A percentile compares a stretch with the other conserved stretches of the same genome.
Conservation (phyloP, 1,140 invertebrate genomes). For the Papilio helenus region DNA sequence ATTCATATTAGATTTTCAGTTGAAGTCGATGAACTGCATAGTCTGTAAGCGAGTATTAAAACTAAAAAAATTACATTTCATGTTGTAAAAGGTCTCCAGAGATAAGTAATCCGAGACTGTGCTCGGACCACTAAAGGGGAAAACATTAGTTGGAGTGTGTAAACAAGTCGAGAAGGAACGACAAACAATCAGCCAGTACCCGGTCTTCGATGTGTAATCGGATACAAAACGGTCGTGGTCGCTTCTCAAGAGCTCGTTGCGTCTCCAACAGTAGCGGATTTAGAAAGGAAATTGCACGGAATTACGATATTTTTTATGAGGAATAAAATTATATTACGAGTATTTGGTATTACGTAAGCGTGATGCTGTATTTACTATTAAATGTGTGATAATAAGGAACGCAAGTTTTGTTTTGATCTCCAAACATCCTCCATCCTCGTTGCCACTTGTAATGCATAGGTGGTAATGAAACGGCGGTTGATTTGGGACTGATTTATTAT, state of each 20-base stretch:
- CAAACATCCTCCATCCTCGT: too few relatives aligned
- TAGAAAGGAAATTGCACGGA: conserved; percentile 57
- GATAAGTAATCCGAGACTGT: conserved; percentile 64
- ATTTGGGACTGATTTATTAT: too few relatives aligned
- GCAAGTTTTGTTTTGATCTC: conserved; percentile 1
- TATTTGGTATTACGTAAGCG: conserved; percentile 13
- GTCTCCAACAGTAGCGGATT: conserved; percentile 53
- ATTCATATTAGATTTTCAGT: too few relatives aligned
- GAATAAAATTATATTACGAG: conserved; percentile 43
- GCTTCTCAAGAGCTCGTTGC: conserved; percentile 54
- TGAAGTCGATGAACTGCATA: neutral
- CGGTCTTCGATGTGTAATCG: conserved; percentile 67
- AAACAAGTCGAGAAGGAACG: conserved; percentile 66
- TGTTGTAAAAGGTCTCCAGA: conserved; percentile 48
- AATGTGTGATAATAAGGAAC: neutral
- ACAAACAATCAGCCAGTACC: conserved; percentile 70
- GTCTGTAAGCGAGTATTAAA: neutral
- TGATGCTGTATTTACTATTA: conserved; percentile 28
- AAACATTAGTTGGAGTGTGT: conserved; percentile 68
- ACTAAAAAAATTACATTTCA: conserved; percentile 42
- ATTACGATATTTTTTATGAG: conserved; percentile 50
- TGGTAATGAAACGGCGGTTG: too few relatives aligned
- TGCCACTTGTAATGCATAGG: too few relatives aligned
- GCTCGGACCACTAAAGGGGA: conserved; percentile 63
- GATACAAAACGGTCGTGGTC: conserved; percentile 66